phyloP scores from a whole-genome alignment of 1,140 invertebrate genomes.

The Phocides pigmalion region DNA sequence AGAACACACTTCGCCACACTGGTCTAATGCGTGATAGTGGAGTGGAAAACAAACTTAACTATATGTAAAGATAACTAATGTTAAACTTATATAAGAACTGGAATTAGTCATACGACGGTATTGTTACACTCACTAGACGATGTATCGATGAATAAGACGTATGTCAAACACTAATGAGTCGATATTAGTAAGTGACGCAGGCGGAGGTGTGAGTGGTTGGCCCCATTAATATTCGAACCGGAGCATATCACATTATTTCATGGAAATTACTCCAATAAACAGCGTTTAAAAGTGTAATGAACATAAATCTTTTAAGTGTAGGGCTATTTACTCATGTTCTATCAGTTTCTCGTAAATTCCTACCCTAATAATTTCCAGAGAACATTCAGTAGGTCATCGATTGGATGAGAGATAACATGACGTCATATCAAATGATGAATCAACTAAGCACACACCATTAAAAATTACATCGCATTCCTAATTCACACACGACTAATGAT shows the following conservation, averaged over 20 bases:
- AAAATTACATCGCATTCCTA: conserved; percentile 40
- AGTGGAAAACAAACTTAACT: too few relatives aligned
- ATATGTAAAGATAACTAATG: not conserved
- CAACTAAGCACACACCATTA: conserved; percentile 46
- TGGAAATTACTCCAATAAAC: conserved; percentile 1
- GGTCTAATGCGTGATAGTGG: too few relatives aligned
- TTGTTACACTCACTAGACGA: not conserved
- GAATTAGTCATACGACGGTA: not conserved
- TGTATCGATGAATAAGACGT: conserved; percentile 1
- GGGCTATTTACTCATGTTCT: conserved; percentile 1
- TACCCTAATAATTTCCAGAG: conserved; percentile 42
- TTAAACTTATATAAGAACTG: not conserved
- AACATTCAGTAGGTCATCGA: conserved; percentile 41
- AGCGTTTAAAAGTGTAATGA: not conserved
- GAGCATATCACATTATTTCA: not conserved
- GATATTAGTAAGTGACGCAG: not conserved
- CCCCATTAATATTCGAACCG: not conserved
- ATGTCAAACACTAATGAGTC: conserved; percentile 1
- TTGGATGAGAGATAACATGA: conserved; percentile 48
- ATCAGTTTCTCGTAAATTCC: conserved; percentile 18
- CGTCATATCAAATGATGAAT: conserved; percentile 51
- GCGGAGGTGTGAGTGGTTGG: not conserved
- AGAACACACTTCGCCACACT: too few relatives aligned
- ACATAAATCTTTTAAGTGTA: not conserved
- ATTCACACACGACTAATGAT: conserved; percentile 14